Conservation (phyloP, 1,140 invertebrate genomes). For the Drosophila teissieri region DNA sequence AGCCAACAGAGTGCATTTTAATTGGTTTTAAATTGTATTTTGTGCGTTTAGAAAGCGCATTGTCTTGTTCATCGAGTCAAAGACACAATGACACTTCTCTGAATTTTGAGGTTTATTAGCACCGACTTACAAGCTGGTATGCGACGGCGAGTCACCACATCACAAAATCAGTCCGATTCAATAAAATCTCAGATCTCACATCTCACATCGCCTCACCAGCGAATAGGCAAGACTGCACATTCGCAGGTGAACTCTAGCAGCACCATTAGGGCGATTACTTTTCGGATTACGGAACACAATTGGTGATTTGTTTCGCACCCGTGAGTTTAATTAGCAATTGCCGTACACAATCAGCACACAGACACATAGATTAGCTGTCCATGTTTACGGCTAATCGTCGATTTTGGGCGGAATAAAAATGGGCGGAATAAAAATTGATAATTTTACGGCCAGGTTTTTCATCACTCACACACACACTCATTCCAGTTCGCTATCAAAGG, state of each 20-base stretch:
- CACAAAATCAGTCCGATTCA: constrained; percentile 19
- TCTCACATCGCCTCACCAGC: constrained; percentile 8
- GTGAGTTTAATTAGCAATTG: constrained; percentile 30
- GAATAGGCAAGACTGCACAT: background rate
- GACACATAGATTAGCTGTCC: constrained; percentile 21
- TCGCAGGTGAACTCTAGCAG: constrained; percentile 6
- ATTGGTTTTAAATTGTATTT: constrained; percentile 4
- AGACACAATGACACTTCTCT: background rate
- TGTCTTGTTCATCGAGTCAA: background rate
- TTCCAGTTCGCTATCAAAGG: background rate
- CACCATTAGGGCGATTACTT: constrained; percentile 21
- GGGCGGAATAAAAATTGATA: constrained; percentile 10
- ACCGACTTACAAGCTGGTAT: constrained; percentile 15
- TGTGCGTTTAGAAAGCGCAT: constrained; percentile 3
- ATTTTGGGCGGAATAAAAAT: background rate
- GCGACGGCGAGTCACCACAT: constrained; percentile 1
- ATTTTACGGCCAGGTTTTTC: background rate
- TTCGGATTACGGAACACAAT: constrained; percentile 27
- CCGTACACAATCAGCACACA: constrained; percentile 5
- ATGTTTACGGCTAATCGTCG: constrained; percentile 28
- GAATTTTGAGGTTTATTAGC: constrained; percentile 19
- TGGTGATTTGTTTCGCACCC: constrained; percentile 32
- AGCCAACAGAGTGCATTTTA: too few relatives aligned
- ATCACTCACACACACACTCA: background rate
- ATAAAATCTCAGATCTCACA: constrained; percentile 1